Evolutionary conservation across 2,113 vertebrate genomes (phyloP).

Genomic region (Sinosuthora webbiana): DNA sequence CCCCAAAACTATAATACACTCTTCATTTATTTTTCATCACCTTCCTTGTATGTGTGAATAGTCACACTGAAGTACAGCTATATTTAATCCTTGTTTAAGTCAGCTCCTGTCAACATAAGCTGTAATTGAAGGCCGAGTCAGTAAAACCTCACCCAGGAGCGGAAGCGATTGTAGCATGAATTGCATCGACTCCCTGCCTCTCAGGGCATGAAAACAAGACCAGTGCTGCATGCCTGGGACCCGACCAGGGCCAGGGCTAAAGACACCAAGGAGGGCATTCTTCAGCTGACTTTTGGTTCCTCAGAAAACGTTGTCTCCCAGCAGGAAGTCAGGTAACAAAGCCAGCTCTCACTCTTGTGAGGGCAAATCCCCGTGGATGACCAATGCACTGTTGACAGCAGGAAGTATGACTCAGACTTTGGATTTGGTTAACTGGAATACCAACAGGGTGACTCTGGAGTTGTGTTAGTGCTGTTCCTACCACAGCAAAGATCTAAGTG

Average conservation of each 20-base stretch:
- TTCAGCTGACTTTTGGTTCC: not conserved
- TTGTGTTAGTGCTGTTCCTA: not conserved
- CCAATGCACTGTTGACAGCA: not conserved
- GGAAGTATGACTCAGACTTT: not conserved
- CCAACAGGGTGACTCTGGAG: not conserved
- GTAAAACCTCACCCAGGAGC: not conserved
- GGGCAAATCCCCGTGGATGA: not conserved
- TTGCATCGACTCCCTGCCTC: not conserved
- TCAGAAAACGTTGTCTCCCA: not conserved
- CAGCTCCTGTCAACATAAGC: slow-evolving; percentile 8
- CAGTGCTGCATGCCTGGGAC: not conserved
- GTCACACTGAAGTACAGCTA: not conserved
- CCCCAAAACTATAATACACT: not conserved
- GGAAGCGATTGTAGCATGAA: accelerated
- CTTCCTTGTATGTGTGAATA: slow-evolving; percentile 9
- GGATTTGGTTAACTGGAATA: not conserved
- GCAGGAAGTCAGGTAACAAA: not conserved
- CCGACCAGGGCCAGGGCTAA: not conserved
- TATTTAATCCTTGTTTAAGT: slow-evolving; percentile 22
- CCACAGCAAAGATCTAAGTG: not conserved
- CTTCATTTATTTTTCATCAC: slow-evolving; percentile 38
- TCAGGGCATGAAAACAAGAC: not conserved
- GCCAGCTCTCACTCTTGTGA: not conserved
- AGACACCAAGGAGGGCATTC: not conserved
- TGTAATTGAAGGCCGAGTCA: not conserved